Evolutionary conservation across 2,113 vertebrate genomes (phyloP), one percentile per base, ranked within the genome.

Genomic region (Geococcyx californianus): DNA sequence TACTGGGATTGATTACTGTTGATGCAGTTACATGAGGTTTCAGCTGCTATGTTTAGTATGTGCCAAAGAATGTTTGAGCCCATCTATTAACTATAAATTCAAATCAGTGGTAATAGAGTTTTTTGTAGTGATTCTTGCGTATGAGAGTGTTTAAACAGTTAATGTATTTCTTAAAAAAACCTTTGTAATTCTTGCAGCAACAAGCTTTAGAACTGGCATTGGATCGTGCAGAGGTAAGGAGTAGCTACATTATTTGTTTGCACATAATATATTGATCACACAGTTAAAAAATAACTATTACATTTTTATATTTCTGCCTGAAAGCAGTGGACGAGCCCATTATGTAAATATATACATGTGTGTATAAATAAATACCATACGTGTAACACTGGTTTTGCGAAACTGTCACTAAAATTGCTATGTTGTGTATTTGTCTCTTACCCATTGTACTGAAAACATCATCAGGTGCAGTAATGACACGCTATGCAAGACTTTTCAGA

Each of bases 141-240:
- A 19, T 58, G 17, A 68, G 8, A 1, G 12, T 58, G 19, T 80
- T 79, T 60, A 86, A 84, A 75, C 21, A 52, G 14, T 66, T 91
- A 8, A 45, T 33, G 3, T 33, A 11, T 36, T 62, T 93, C 72
- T 45, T 92, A 84, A 97, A 96, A 82, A 23, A 6, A 13, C 9
- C 9, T 88, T 94, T 96, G 31, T 92, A 63, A 91, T 93, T 96
- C 87, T 98, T 98, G 34, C 96, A 99, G 99, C 99, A 99, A 94
- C 99, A 99, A 97, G 98, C 99, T 98, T 98, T 99, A 97, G 99
- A 99, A 98, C 98, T 99, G 98, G 99, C 99, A 98, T 98, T 99
- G 98, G 99, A 99, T 98, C 99, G 99, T 98, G 99, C 99, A 40
- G 99, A 99, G 99, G 99, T 99, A 98, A 98, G 98, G 52, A 59